phyloP scores from a whole-genome alignment of 2,113 vertebrate species.

The Trachemys scripta region DNA sequence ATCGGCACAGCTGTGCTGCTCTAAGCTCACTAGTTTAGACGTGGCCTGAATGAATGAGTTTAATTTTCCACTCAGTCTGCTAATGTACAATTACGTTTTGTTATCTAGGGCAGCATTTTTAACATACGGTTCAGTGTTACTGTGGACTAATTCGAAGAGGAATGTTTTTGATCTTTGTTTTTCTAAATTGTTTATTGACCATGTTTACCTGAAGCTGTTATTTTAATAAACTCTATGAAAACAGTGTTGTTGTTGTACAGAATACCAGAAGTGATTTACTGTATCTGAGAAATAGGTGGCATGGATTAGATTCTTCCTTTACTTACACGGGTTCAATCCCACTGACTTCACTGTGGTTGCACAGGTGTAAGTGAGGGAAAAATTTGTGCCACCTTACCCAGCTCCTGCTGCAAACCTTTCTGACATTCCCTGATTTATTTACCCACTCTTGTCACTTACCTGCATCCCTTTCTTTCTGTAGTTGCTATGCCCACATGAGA shows the following conservation, averaged over 20 bases:
- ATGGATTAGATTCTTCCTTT: background rate
- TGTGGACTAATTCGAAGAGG: rapidly evolving
- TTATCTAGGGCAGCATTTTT: background rate
- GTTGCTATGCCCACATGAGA: background rate
- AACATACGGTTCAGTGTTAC: background rate
- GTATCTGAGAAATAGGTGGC: background rate
- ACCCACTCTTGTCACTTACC: background rate
- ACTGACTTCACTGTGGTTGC: background rate
- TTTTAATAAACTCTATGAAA: background rate
- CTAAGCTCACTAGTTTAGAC: too few relatives aligned
- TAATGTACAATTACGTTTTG: slow-evolving; percentile 17
- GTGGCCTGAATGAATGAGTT: background rate
- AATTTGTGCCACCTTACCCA: background rate
- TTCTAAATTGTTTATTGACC: background rate
- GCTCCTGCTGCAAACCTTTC: background rate
- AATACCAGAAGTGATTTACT: background rate
- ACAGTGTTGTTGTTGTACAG: background rate
- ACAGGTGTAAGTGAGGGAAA: background rate
- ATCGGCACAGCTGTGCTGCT: too few relatives aligned
- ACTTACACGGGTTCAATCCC: background rate
- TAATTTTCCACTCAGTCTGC: background rate
- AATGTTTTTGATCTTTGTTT: background rate
- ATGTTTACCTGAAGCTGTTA: background rate
- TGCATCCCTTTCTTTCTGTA: background rate
- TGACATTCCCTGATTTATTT: background rate